These are phyloP conservation scores for Nannoperca australis DNA, from an alignment of 2,797 vertebrate species.

Conservation along the genomic window DNA sequence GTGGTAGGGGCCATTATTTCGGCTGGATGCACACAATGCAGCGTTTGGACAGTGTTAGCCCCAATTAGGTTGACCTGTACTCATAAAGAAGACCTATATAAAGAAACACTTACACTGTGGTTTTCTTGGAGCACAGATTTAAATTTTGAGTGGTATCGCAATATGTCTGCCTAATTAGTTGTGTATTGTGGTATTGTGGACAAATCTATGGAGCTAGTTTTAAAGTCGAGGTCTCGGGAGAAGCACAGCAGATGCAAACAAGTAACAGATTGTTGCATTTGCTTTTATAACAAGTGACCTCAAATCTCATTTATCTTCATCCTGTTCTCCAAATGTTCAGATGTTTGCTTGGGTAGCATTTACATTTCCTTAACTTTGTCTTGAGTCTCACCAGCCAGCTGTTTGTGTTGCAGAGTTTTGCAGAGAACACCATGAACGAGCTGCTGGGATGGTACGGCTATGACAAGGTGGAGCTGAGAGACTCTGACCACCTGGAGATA, in stretches of 20 bases:
- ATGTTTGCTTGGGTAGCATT: conserved; percentile 17
- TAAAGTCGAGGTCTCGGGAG: conserved; percentile 43
- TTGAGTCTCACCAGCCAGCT: conserved; percentile 10
- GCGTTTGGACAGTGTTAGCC: conserved; percentile 42
- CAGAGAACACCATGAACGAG: conserved; percentile 99
- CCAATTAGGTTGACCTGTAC: conserved; percentile 58
- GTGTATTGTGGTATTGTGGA: conserved; percentile 21
- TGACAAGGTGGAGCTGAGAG: conserved; percentile 99
- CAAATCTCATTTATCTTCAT: conserved; percentile 17
- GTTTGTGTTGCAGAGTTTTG: conserved; percentile 94
- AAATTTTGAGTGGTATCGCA: conserved; percentile 15
- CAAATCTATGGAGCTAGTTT: conserved; percentile 15
- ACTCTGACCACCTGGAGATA: conserved; percentile 98
- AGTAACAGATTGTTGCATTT: conserved; percentile 24
- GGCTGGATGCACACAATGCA: conserved; percentile 38
- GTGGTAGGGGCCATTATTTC: conserved; percentile 50
- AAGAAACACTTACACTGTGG: conserved; percentile 4
- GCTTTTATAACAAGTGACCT: conserved; percentile 29
- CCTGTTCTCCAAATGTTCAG: conserved; percentile 9
- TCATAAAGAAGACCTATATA: conserved; percentile 13
- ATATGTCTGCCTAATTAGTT: conserved; percentile 48
- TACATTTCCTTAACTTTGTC: conserved; percentile 6
- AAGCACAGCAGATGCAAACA: conserved; percentile 2
- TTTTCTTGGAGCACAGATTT: conserved; percentile 23
- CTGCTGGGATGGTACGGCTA: conserved; percentile 99